Evolutionary conservation across 2,113 vertebrate genomes (phyloP), one percentile per base, ranked within the genome.

Genomic region (Dasyornis broadbenti): DNA sequence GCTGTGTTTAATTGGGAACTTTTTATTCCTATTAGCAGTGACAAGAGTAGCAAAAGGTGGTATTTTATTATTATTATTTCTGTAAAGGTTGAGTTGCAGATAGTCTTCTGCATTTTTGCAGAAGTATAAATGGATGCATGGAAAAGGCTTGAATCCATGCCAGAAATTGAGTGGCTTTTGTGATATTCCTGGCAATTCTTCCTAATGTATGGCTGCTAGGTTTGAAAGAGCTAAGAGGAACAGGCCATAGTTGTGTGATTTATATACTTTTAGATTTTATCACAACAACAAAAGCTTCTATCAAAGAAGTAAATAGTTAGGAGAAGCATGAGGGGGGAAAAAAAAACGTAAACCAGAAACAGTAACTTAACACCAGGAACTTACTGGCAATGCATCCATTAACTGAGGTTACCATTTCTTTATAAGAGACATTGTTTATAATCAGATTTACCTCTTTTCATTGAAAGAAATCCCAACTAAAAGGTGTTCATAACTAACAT

Each of bases 21-120:
- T 85, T 93, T 93, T 91, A 87, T 97, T 71, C 82, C 60, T 92
- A 45, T 86, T 95, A 96, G 57, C 42, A 82, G 50, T 72, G 69
- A 61, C 76, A 93, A 93, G 52, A 90, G 65, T 87, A 91, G 66
- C 42, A 56, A 63, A 89, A 86, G 49, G 79, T 77, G 82, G n/a
- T 80, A 86, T 85, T 83, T 87, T 94, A 94, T 63, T 86, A 85
- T 65, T 50, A 90, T 59, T 76, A 35, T 78, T 94, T 81, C 70
- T 89, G 42, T 71, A 82, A 84, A 92, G 69, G 71, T 53, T 1
- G 11, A 65, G 49, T 59, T 75, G 61, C 27, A 31, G 20, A 82
- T 52, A 82, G 14, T 49, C 39, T 70, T 84, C 66, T 66, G 61
- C 69, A 78, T 94, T 94, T 91, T 63, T 90, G 65, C 39, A n/a